Conservation (phyloP, 1,140 invertebrate genomes). For the Dendrolimus punctatus region DNA sequence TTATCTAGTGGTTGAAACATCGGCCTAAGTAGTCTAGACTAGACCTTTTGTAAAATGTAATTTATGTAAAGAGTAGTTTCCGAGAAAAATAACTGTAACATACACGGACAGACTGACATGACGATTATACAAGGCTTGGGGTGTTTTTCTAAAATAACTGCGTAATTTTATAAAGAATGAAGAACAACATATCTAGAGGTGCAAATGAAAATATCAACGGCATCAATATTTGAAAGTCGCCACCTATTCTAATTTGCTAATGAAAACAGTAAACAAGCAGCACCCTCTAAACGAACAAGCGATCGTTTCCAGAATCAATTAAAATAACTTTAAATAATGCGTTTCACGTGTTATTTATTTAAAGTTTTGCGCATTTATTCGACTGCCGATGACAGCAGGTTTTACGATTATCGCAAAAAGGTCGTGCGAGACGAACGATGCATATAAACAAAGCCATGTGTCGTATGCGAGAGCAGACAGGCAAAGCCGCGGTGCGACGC, state of each 20-base stretch:
- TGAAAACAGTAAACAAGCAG: slow-evolving; percentile 5
- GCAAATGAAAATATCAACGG: slow-evolving; percentile 26
- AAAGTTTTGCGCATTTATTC: slow-evolving; percentile 10
- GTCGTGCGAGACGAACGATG: slow-evolving; percentile 7
- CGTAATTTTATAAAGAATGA: slow-evolving; percentile 6
- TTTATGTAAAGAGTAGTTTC: too few relatives aligned
- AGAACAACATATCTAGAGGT: slow-evolving; percentile 19
- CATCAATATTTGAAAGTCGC: slow-evolving; percentile 29
- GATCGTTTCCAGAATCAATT: slow-evolving; percentile 3
- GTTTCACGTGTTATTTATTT: slow-evolving; percentile 7
- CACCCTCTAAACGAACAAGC: not conserved
- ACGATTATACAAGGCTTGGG: too few relatives aligned
- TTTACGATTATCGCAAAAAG: slow-evolving; percentile 17
- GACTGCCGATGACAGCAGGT: slow-evolving; percentile 15
- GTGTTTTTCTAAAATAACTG: too few relatives aligned
- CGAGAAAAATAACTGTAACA: too few relatives aligned
- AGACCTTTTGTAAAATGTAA: too few relatives aligned
- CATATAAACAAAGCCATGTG: slow-evolving; percentile 29
- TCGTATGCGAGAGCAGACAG: slow-evolving; percentile 20
- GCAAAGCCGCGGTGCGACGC: slow-evolving; percentile 49
- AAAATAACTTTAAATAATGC: slow-evolving; percentile 7
- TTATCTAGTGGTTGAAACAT: too few relatives aligned
- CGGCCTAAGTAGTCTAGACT: too few relatives aligned
- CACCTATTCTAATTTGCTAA: slow-evolving; percentile 18
- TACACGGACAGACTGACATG: too few relatives aligned